Evolutionary conservation across 2,888 invertebrate genomes (phyloP).

Genomic region (Automeris io): DNA sequence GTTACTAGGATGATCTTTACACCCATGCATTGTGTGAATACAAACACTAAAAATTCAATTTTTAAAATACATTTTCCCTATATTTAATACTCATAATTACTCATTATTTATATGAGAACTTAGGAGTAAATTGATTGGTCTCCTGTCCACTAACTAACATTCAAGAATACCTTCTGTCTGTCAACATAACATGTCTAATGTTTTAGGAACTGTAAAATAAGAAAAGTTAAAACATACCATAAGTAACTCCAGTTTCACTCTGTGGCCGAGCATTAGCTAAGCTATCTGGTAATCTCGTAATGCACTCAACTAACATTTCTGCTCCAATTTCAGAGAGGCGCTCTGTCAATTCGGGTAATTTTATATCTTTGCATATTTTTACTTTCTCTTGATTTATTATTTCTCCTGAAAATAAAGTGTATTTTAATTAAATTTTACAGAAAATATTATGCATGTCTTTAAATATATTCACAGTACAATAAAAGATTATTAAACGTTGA

Average conservation of each 20-base stretch:
- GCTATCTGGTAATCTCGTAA: conserved; percentile 77
- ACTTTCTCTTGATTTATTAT: conserved; percentile 78
- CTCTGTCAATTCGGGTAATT: conserved; percentile 80
- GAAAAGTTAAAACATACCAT: conserved; percentile 76
- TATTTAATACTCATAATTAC: too few species aligned
- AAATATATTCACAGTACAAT: too few species aligned
- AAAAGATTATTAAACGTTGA: too few species aligned
- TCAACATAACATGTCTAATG: not conserved
- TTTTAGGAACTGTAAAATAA: not conserved
- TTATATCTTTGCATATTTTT: conserved; percentile 74
- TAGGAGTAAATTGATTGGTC: too few species aligned
- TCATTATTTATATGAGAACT: too few species aligned
- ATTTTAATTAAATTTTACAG: too few species aligned
- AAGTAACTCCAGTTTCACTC: conserved; percentile 77
- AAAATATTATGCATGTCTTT: too few species aligned
- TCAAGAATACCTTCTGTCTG: not conserved
- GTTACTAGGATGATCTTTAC: too few species aligned
- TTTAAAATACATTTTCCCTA: too few species aligned
- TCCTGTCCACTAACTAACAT: too few species aligned
- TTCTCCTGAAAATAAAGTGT: conserved; percentile 76
- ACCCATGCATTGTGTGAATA: too few species aligned
- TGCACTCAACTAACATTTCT: conserved; percentile 78
- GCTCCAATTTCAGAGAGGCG: conserved; percentile 83
- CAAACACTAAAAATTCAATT: too few species aligned
- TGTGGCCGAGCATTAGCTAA: conserved; percentile 79